Base-by-base conservation (phyloP, 2,888 invertebrate genomes). In the Tachystola acroxantha region DNA sequence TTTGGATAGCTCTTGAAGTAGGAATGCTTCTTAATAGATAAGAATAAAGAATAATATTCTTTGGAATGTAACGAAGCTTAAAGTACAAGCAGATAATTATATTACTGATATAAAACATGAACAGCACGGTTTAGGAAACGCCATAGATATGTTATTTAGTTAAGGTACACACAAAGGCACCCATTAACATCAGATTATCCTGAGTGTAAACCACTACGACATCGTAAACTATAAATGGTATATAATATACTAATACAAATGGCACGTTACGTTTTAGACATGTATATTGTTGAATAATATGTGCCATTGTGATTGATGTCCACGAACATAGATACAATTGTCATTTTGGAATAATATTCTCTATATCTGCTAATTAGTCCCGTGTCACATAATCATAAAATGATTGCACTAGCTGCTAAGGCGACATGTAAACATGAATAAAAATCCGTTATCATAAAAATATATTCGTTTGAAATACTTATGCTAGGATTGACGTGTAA, bases 61-160 rank as follows among this genome's bases (percentile, higher is more conserved):
- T 81, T 85, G 85, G 85, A 85, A 85, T 85, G 84, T 85, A 64
- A 72, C 65, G 84, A 85, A 84, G 81, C 58, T 66, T 56, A 55
- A 55, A 57, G 53, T 57, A 41, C 16, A 59, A 45, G 42, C 35
- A 48, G 45, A 50, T 41, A 32, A 19, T 30, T 24, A 24, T 27
- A 7, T 27, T 27, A 27, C 10, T 24, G 24, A 24, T 46, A 40
- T 41, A 46, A 38, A 43, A 40, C 24, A 42, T 32, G 34, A 45
- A 40, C 36, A 53, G 45, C 41, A 41, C 36, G 50, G 51, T 45
- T 40, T 40, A 50, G 37, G 50, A 50, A 45, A 47, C 48, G 50
- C 45, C 42, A 56, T 53, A 53, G 55, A 65, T 65, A 64, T 64
- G 66, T 63, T 44, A 46, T 43, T 45, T n/a, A 27, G 12, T 57